Evolutionary conservation across 2,888 invertebrate genomes (phyloP).

Genomic region (Gisinianus flammeolus): DNA sequence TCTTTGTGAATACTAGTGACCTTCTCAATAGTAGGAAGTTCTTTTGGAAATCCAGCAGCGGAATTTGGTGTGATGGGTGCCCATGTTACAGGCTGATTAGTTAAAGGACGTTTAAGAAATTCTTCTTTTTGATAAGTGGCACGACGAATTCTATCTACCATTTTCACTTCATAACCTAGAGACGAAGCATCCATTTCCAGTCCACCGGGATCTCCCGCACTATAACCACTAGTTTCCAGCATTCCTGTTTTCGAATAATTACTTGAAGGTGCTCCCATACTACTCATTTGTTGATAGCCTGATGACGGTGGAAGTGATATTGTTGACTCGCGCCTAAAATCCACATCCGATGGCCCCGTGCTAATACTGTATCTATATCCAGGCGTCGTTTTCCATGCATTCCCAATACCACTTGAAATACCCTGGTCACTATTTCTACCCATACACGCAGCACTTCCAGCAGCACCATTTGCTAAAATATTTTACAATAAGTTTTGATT

Average conservation of each 20-base stretch:
- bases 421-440: constrained; percentile 21
- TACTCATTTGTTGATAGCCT: not conserved
- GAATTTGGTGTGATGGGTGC: constrained; percentile 62
- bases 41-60: constrained; percentile 55
- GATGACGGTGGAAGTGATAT: constrained; percentile 66
- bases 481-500: no score
- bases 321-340: constrained; percentile 72
- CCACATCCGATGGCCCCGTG: constrained; percentile 69
- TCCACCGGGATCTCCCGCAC: constrained; percentile 17
- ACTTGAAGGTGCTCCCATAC: not conserved
- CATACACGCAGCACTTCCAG: not conserved
- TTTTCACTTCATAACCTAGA: constrained; percentile 56
- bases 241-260: not conserved
- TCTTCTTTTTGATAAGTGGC: constrained; percentile 90
- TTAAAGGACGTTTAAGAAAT: constrained; percentile 71
- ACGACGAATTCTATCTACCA: constrained; percentile 68
- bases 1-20: constrained; percentile 82
- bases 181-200: constrained; percentile 19
- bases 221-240: constrained; percentile 8
- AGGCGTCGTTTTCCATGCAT: constrained; percentile 52
- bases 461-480: no score
- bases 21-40: constrained; percentile 45
- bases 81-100: constrained; percentile 69
- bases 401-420: constrained; percentile 20
- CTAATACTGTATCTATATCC: constrained; percentile 58